These are phyloP conservation scores for Agonopterix arenella DNA, from an alignment of 2,888 invertebrate species.

Conservation along the genomic window DNA sequence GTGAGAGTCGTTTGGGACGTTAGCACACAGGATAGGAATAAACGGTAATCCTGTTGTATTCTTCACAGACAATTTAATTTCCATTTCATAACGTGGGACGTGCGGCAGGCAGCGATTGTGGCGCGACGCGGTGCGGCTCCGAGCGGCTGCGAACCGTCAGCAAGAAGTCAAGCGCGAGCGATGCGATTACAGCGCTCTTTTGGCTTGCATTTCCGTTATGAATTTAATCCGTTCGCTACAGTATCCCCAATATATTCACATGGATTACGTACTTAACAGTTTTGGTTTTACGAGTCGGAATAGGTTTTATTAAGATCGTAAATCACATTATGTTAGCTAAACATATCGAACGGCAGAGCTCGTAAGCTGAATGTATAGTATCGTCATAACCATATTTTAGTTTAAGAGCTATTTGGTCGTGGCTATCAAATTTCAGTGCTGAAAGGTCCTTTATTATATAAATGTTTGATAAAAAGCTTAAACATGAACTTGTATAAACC, in stretches of 20 bases:
- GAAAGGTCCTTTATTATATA: too few species aligned
- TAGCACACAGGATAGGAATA: constrained; percentile 18
- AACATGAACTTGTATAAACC: too few species aligned
- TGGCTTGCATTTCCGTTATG: constrained; percentile 12
- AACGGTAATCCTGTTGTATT: constrained; percentile 49
- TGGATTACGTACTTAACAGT: not conserved
- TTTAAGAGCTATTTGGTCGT: too few species aligned
- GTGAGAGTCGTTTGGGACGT: constrained; percentile 8
- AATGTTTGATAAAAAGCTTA: too few species aligned
- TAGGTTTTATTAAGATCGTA: constrained; percentile 3
- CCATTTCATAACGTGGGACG: constrained; percentile 51
- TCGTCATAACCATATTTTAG: too few species aligned
- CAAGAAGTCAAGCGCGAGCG: constrained; percentile 32
- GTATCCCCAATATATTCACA: too few species aligned
- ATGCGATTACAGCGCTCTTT: constrained; percentile 23
- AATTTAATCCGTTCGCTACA: too few species aligned
- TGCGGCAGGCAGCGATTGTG: constrained; percentile 28
- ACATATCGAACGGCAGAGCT: not conserved
- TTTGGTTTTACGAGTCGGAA: constrained; percentile 8
- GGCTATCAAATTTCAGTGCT: too few species aligned
- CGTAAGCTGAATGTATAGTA: constrained; percentile 4
- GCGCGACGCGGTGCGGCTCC: constrained; percentile 13
- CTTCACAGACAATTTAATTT: constrained; percentile 65
- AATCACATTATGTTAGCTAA: constrained; percentile 6
- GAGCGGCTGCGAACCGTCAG: constrained; percentile 23